Evolutionary conservation across 2,113 vertebrate genomes (phyloP).

Genomic region (Cyprinodon variegatus): DNA sequence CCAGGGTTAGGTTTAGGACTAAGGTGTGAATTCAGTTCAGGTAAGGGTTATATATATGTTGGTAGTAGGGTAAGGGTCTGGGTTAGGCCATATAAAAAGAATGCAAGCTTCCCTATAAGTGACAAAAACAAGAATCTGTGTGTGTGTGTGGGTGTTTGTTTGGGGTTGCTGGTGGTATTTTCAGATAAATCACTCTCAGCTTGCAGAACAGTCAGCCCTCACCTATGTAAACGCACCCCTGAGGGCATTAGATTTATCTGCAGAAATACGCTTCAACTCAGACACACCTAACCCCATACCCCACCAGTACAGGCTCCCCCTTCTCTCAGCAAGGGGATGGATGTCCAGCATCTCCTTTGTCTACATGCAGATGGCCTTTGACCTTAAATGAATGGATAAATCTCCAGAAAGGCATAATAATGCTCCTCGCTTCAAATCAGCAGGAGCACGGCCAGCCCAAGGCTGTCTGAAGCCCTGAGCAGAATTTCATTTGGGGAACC

Average conservation of each 20-base stretch:
- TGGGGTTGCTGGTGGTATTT: conserved; percentile 66
- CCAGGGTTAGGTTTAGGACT: too few relatives aligned
- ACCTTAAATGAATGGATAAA: conserved; percentile 82
- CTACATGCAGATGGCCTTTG: conserved; percentile 84
- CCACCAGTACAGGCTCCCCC: conserved; percentile 54
- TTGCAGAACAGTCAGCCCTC: conserved; percentile 79
- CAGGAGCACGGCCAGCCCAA: neutral
- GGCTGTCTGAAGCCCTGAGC: neutral
- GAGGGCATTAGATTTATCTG: conserved; percentile 83
- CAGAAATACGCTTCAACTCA: conserved; percentile 71
- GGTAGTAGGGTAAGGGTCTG: too few relatives aligned
- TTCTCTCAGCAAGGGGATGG: conserved; percentile 74
- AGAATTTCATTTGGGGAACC: conserved; percentile 19
- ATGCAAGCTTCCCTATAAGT: neutral
- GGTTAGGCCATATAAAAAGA: too few relatives aligned
- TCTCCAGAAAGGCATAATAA: conserved; percentile 78
- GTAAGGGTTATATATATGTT: too few relatives aligned
- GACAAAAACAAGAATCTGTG: conserved; percentile 1
- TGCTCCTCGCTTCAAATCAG: conserved; percentile 34
- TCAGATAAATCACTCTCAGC: conserved; percentile 78
- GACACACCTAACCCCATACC: conserved; percentile 1
- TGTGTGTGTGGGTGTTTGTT: conserved; percentile 23
- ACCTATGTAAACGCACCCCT: conserved; percentile 83
- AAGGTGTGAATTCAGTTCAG: too few relatives aligned
- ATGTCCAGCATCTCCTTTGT: conserved; percentile 80